phyloP scores from a whole-genome alignment of 2,113 vertebrate species.

The Pao palembangensis region DNA sequence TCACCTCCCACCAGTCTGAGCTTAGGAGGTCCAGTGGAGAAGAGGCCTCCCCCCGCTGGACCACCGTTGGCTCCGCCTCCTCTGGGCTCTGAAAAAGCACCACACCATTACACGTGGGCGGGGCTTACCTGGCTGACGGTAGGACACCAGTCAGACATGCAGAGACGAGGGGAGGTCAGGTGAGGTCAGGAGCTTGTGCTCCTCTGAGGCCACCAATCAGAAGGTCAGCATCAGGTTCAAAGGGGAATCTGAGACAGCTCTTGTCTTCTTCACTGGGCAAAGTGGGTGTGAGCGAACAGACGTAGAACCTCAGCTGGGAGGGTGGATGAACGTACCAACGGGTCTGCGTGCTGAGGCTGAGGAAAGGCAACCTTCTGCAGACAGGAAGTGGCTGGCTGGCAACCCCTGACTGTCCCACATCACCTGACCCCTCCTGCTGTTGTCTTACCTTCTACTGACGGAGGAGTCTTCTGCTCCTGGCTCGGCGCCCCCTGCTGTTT shows the following conservation, averaged over 20 bases:
- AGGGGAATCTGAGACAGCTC: no score
- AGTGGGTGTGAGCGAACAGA: no score
- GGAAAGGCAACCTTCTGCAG: no score
- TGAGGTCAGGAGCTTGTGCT: background rate
- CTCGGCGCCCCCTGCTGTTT: constrained; percentile 51
- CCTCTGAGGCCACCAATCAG: no score
- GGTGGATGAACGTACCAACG: no score
- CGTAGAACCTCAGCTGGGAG: no score
- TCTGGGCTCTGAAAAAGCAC: constrained; percentile 68
- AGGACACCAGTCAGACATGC: background rate
- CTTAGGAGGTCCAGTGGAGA: constrained; percentile 85
- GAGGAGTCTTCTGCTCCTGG: constrained; percentile 34
- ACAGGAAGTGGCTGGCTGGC: constrained; percentile 1
- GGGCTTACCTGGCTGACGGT: constrained; percentile 1
- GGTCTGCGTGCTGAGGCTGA: no score
- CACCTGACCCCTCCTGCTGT: constrained; percentile 14
- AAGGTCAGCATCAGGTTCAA: no score
- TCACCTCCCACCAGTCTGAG: constrained; percentile 81
- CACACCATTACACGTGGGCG: constrained; percentile 30
- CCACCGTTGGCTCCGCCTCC: constrained; percentile 62
- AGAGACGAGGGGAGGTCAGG: constrained; percentile 16
- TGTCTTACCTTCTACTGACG: constrained; percentile 44
- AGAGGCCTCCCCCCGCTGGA: constrained; percentile 76
- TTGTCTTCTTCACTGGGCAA: no score
- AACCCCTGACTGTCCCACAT: constrained; percentile 30